phyloP scores from a whole-genome alignment of 2,797 vertebrate species.

The Anableps anableps region DNA sequence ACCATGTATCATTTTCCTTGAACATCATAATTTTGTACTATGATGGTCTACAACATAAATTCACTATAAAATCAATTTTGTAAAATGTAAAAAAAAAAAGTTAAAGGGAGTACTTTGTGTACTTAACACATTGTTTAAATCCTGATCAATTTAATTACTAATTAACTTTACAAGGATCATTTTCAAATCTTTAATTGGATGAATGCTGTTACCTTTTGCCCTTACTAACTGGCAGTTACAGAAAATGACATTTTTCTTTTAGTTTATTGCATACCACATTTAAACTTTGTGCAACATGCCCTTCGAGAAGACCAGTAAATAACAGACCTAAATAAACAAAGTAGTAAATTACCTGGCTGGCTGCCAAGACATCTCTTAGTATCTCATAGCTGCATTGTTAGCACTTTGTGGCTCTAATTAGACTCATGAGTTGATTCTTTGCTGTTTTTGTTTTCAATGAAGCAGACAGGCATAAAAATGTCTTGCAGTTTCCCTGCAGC shows the following conservation, averaged over 20 bases:
- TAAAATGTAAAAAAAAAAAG: neutral
- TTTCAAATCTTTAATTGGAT: constrained; percentile 69
- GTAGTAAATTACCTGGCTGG: constrained; percentile 25
- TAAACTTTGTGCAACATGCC: constrained; percentile 16
- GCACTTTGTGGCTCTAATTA: constrained; percentile 74
- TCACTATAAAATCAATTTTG: neutral
- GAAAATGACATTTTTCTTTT: constrained; percentile 15
- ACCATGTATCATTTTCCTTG: neutral
- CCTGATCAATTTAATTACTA: constrained; percentile 30
- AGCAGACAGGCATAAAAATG: constrained; percentile 72
- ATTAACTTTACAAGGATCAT: constrained; percentile 38
- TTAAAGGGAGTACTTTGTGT: neutral
- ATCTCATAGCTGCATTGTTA: constrained; percentile 52
- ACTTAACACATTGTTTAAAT: neutral
- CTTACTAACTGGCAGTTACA: constrained; percentile 17
- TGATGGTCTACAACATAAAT: neutral
- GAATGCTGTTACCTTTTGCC: constrained; percentile 50
- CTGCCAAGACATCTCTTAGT: constrained; percentile 51
- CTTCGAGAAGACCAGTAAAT: constrained; percentile 4
- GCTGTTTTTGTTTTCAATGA: constrained; percentile 60
- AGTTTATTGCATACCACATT: constrained; percentile 21
- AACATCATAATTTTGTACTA: neutral
- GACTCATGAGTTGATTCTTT: constrained; percentile 59
- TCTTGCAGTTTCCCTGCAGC: constrained; percentile 33
- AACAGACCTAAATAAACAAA: constrained; percentile 26